A percentile compares a stretch with the other conserved stretches of the same genome.
Evolutionary conservation across 2,888 invertebrate genomes (phyloP).

Genomic region (Apocheima hispidaria): DNA sequence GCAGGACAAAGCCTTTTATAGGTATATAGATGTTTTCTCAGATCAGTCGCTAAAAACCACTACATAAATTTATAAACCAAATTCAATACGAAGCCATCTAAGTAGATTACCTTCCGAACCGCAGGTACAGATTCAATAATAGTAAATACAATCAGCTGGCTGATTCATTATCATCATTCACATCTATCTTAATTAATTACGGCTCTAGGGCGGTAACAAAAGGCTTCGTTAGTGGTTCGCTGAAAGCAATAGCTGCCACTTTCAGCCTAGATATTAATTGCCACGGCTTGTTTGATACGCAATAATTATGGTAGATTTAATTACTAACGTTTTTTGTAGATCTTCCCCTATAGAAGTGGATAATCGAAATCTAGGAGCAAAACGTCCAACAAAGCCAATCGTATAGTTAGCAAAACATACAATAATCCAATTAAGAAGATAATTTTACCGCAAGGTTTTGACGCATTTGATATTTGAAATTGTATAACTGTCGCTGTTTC

Average conservation of each 20-base stretch:
- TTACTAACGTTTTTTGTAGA: conserved; percentile 1
- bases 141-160: not conserved
- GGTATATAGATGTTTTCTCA: too few relatives aligned
- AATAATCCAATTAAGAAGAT: too few relatives aligned
- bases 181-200: conserved; percentile 38
- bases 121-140: not conserved
- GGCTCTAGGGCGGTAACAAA: conserved; percentile 29
- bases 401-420: too few relatives aligned
- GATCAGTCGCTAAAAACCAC: not conserved
- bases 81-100: not conserved
- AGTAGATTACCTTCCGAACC: not conserved
- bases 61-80: not conserved
- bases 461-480: too few relatives aligned
- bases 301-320: conserved; percentile 9
- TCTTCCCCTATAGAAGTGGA: not conserved
- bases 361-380: not conserved
- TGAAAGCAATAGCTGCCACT: conserved; percentile 35
- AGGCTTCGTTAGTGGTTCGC: conserved; percentile 31
- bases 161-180: conserved; percentile 30
- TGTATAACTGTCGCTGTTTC: too few relatives aligned
- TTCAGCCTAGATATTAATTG: conserved; percentile 33
- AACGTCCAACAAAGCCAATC: not conserved
- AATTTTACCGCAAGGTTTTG: too few relatives aligned
- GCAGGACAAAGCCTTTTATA: too few relatives aligned
- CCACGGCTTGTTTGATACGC: conserved; percentile 28